Evolutionary conservation across 2,113 vertebrate species (phyloP).

Genomic region (Canis aureus): DNA sequence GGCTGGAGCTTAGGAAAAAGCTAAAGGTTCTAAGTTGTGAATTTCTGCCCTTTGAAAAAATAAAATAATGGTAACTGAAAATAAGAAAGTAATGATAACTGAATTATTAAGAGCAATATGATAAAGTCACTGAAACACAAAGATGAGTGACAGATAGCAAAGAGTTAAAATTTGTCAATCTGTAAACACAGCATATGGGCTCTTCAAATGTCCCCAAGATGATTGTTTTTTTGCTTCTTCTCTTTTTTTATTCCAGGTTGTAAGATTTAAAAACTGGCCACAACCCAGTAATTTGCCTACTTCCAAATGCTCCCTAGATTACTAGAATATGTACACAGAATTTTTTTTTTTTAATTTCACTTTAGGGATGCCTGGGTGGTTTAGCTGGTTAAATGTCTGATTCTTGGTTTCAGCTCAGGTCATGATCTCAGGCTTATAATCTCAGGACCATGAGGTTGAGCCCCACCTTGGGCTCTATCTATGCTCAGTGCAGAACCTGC

Average conservation of each 20-base stretch:
- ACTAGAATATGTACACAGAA: neutral
- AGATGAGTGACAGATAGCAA: neutral
- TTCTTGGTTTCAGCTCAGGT: neutral
- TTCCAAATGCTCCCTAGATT: constrained; percentile 69
- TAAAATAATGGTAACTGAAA: neutral
- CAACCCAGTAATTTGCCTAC: constrained; percentile 4
- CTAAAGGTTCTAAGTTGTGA: neutral
- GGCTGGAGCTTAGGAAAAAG: neutral
- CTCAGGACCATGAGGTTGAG: neutral
- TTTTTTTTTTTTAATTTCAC: neutral
- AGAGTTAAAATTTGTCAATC: neutral
- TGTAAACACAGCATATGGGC: neutral
- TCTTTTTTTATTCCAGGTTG: constrained; percentile 43
- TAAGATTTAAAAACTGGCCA: constrained; percentile 63
- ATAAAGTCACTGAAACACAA: neutral
- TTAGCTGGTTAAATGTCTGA: neutral
- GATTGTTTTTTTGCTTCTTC: constrained; percentile 14
- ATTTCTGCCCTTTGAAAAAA: constrained; percentile 23
- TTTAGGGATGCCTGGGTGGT: neutral
- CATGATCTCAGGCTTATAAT: neutral
- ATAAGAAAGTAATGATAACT: neutral
- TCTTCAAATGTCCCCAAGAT: constrained; percentile 28
- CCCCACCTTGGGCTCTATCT: neutral
- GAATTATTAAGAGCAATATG: constrained; percentile 4
- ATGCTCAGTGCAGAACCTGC: neutral